These are phyloP conservation scores for Crematogaster levior DNA, from an alignment of 2,888 invertebrate species.

Conservation along the genomic window DNA sequence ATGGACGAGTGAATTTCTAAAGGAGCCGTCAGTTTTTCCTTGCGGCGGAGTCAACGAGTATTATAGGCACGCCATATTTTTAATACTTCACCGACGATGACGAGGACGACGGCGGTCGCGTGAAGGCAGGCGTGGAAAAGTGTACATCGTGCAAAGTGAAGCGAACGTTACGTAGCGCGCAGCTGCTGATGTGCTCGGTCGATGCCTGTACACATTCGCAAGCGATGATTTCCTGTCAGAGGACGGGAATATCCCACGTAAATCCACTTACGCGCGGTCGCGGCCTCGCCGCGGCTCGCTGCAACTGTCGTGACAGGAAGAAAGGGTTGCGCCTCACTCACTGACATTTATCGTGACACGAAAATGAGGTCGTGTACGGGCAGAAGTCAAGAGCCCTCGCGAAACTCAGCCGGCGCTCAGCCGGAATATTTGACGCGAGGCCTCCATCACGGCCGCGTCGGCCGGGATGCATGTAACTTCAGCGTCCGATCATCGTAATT, in stretches of 20 bases:
- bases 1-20: conserved; percentile 2
- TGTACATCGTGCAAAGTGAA: conserved; percentile 34
- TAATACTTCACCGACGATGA: conserved; percentile 21
- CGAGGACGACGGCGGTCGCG: conserved; percentile 25
- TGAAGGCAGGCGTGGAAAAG: conserved; percentile 51
- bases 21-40: conserved; percentile 22
- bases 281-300: conserved; percentile 47
- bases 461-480: conserved; percentile 36
- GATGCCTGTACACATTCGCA: conserved; percentile 33
- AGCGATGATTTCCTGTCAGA: conserved; percentile 62
- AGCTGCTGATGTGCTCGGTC: conserved; percentile 57
- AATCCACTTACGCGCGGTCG: conserved; percentile 55
- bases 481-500: conserved; percentile 36
- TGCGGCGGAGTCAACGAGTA: not conserved
- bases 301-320: conserved; percentile 71
- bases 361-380: conserved; percentile 49
- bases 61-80: conserved; percentile 19
- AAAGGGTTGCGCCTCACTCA: conserved; percentile 54
- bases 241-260: conserved; percentile 33
- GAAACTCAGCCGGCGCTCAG: conserved; percentile 6
- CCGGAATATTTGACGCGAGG: conserved; percentile 35
- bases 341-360: conserved; percentile 58
- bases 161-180: conserved; percentile 43
- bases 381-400: conserved; percentile 48
- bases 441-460: not conserved